Percentiles rank a stretch among this genome's conserved stretches.
phyloP scores from a whole-genome alignment of 2,888 invertebrate species.

The Pollenia angustigena region DNA sequence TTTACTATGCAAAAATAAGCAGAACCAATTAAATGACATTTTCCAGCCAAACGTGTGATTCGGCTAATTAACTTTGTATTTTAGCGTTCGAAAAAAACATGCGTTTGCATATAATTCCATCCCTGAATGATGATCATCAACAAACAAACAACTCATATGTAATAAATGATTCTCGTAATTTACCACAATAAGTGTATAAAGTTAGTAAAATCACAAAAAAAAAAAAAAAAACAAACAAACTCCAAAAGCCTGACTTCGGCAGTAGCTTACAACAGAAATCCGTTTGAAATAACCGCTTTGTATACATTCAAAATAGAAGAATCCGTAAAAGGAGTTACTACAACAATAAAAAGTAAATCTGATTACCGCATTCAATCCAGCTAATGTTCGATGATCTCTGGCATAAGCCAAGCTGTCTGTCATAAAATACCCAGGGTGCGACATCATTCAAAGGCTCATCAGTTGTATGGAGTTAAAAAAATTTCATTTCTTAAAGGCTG shows the following conservation, averaged over 20 bases:
- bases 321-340: conserved; percentile 31
- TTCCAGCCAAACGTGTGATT: no score
- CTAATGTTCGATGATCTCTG: conserved; percentile 74
- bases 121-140: conserved; percentile 25
- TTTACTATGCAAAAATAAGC: no score
- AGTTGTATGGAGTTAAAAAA: conserved; percentile 1
- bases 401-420: conserved; percentile 72
- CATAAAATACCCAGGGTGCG: conserved; percentile 68
- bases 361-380: conserved; percentile 68
- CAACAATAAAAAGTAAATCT: conserved; percentile 51
- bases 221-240: no score
- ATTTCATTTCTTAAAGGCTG: background rate
- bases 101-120: background rate
- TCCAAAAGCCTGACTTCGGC: conserved; percentile 33
- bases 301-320: conserved; percentile 51
- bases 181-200: conserved; percentile 29
- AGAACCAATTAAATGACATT: no score
- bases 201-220: conserved; percentile 22
- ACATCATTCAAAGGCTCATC: conserved; percentile 68
- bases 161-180: conserved; percentile 46
- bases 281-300: conserved; percentile 70
- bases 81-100: background rate
- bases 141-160: conserved; percentile 42
- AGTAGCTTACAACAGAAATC: conserved; percentile 38
- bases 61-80: no score